Base-by-base conservation (phyloP, 2,888 invertebrate species). In the Drosophila mettleri region DNA sequence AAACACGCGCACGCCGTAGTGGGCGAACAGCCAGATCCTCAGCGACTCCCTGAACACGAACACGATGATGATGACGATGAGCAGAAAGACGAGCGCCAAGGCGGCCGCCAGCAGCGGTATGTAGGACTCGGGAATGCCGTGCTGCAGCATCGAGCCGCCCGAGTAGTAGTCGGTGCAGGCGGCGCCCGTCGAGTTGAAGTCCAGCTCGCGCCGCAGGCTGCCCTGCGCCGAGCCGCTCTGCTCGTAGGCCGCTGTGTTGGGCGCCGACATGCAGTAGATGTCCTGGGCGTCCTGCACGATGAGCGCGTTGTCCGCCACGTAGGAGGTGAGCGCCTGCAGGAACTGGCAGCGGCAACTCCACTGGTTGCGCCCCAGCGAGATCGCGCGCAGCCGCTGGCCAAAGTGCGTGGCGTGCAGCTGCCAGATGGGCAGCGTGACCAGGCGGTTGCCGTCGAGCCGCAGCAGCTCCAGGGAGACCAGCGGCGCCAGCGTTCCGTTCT, bases 331-430 rank as follows among this genome's bases (percentile, higher is more conserved):
- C 86, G 96, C 96, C 92, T 97, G 96, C 78, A 98, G 94, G 93
- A 97, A 97, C 91, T 96, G 96, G 93, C 98, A 98, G 87, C 97
- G 95, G 91, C 98, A 98, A 63, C 96, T 96, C 98, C 98, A 98
- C 68, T 95, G 94, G 92, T 98, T 98, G 80, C 95, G 94, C 10
- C 96, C 96, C 72, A 98, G 93, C 0, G 85, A 84, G 1, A 94
- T 86, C 1, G 92, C 92, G 29, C 94, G 93, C 65, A 92, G 52
- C 0, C 89, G 81, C 41, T 89, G 89, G 5, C 88, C 85, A 39
- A 92, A 92, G 46, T 92, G 92, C n/a, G 89, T 81, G 48, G 89
- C 83, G 67, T 91, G 91, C 51, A 92, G 71, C 87, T 95, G 95
- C 97, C 97, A 97, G 49, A 98, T 95, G 64, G 96, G 95, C 91